Evolutionary conservation across 1,140 invertebrate species (phyloP).

Genomic region (Aphaenogaster ashmeadi): DNA sequence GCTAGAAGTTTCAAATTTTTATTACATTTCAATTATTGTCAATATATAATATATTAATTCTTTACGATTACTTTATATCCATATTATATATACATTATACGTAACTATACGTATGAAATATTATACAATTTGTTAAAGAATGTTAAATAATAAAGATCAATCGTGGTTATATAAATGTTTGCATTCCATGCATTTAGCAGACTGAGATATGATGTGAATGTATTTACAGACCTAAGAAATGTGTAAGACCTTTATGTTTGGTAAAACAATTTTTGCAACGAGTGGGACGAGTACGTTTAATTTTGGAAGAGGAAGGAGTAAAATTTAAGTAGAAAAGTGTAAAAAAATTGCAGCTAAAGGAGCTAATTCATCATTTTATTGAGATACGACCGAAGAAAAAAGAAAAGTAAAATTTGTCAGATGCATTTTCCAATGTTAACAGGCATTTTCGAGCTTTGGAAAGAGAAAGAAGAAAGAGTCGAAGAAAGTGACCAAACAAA

Average conservation of each 20-base stretch:
- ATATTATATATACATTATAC: slow-evolving; percentile 59
- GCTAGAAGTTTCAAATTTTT: slow-evolving; percentile 59
- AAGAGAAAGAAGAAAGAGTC: not conserved
- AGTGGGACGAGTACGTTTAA: not conserved
- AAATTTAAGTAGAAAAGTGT: not conserved
- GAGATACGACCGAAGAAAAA: not conserved
- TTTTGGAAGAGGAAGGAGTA: not conserved
- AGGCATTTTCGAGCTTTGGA: not conserved
- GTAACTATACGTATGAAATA: slow-evolving; percentile 65
- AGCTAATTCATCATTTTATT: not conserved
- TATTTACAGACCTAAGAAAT: not conserved
- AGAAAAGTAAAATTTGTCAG: not conserved
- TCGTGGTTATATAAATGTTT: slow-evolving; percentile 63
- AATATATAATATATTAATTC: slow-evolving; percentile 68
- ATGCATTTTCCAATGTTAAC: not conserved
- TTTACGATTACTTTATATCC: slow-evolving; percentile 67
- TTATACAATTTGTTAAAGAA: slow-evolving; percentile 74
- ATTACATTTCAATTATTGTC: slow-evolving; percentile 63
- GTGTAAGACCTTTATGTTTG: not conserved
- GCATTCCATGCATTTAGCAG: not conserved
- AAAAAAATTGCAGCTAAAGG: not conserved
- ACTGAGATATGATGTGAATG: not conserved
- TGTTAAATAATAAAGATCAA: slow-evolving; percentile 73
- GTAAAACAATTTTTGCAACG: not conserved
- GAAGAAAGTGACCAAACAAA: not conserved